Evolutionary conservation across 2,113 vertebrate genomes (phyloP).

Genomic region (Meriones unguiculatus): DNA sequence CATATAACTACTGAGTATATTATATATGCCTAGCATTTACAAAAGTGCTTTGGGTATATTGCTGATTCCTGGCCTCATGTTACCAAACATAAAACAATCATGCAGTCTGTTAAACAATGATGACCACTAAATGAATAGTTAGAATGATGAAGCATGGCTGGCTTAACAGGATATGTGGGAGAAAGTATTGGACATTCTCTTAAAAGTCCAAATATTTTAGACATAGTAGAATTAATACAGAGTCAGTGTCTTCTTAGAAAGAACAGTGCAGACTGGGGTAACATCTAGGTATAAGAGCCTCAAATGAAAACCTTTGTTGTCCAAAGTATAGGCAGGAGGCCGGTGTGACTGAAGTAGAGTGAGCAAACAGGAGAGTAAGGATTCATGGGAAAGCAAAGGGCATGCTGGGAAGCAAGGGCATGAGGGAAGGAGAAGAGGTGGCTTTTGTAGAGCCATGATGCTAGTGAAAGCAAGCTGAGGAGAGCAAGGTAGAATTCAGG

Average conservation of each 20-base stretch:
- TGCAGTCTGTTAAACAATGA: neutral
- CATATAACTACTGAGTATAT: neutral
- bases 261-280: neutral
- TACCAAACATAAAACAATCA: neutral
- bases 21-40: neutral
- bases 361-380: neutral
- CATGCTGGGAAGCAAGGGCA: rapidly evolving
- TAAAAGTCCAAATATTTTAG: constrained; percentile 20
- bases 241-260: neutral
- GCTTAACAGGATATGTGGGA: neutral
- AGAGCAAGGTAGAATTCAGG: neutral
- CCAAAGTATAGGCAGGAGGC: neutral
- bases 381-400: neutral
- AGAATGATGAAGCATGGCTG: neutral
- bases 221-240: neutral
- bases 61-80: neutral
- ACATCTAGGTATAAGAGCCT: neutral
- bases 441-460: neutral
- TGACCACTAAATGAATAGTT: neutral
- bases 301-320: neutral
- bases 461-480: neutral
- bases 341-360: too few relatives aligned
- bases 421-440: neutral
- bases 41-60: neutral
- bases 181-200: neutral